Evolutionary conservation across 2,797 vertebrate genomes (phyloP).

Genomic region (Falco berigora): DNA sequence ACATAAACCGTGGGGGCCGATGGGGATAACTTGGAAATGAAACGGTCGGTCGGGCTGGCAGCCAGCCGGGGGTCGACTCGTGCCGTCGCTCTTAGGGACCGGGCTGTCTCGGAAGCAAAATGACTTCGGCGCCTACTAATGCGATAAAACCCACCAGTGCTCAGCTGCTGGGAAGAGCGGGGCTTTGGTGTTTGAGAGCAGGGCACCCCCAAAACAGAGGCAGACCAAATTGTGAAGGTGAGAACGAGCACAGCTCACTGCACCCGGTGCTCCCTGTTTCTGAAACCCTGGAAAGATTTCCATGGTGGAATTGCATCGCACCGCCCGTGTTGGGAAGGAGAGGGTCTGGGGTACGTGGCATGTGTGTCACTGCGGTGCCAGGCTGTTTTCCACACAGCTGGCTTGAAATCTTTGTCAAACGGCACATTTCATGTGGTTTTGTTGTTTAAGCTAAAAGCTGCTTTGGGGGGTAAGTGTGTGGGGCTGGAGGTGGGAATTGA

Average conservation of each 20-base stretch:
- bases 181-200: background rate
- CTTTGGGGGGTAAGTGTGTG: background rate
- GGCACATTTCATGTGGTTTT: rapidly evolving
- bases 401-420: background rate
- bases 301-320: background rate
- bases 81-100: background rate
- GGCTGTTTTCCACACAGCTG: background rate
- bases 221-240: background rate
- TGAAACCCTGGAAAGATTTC: background rate
- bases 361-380: background rate
- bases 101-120: background rate
- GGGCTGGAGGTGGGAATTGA: background rate
- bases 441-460: background rate
- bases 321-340: rapidly evolving
- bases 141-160: background rate
- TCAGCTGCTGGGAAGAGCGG: background rate
- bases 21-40: background rate
- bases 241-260: background rate
- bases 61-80: rapidly evolving
- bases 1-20: background rate
- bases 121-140: rapidly evolving
- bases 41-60: background rate
- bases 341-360: rapidly evolving
- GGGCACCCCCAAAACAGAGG: background rate
- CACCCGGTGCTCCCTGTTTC: background rate